Evolutionary conservation across 2,888 invertebrate genomes (phyloP).

Genomic region (Eurois occulta): DNA sequence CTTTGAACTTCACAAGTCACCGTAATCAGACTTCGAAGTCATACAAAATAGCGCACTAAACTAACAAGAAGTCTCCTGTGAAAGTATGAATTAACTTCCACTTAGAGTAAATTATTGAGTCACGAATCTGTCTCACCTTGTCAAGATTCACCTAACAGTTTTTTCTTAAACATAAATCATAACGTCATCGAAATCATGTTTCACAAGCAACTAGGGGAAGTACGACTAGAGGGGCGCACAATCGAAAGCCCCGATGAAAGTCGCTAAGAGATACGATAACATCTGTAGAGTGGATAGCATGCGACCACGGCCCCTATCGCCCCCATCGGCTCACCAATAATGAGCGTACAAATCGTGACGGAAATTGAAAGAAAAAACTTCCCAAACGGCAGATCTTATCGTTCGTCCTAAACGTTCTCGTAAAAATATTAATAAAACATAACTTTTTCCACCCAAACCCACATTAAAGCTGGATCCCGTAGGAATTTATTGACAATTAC

Average conservation of each 20-base stretch:
- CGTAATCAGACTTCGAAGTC: constrained; percentile 69
- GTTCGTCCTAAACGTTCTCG: constrained; percentile 88
- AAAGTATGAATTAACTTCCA: constrained; percentile 61
- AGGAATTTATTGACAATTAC: constrained; percentile 91
- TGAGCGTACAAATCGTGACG: constrained; percentile 90
- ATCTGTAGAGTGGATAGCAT: constrained; percentile 84
- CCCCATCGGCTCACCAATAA: constrained; percentile 89
- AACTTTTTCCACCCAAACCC: constrained; percentile 90
- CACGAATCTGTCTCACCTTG: constrained; percentile 76
- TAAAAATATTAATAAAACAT: constrained; percentile 91
- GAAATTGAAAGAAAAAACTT: constrained; percentile 91
- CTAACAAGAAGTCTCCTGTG: constrained; percentile 55
- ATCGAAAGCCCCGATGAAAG: constrained; percentile 88
- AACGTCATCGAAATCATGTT: constrained; percentile 86
- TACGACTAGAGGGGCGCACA: constrained; percentile 75
- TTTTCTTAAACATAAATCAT: constrained; percentile 83
- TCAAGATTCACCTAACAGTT: constrained; percentile 69
- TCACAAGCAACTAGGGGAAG: constrained; percentile 78
- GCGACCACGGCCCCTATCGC: constrained; percentile 90
- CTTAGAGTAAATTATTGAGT: constrained; percentile 67
- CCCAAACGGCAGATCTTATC: constrained; percentile 89
- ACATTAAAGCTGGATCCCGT: constrained; percentile 90
- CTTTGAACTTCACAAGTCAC: constrained; percentile 77
- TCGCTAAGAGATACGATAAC: constrained; percentile 88
- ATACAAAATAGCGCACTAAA: constrained; percentile 60